phyloP scores from a whole-genome alignment of 2,888 invertebrate species.

The Hemistola chrysoprasaria region DNA sequence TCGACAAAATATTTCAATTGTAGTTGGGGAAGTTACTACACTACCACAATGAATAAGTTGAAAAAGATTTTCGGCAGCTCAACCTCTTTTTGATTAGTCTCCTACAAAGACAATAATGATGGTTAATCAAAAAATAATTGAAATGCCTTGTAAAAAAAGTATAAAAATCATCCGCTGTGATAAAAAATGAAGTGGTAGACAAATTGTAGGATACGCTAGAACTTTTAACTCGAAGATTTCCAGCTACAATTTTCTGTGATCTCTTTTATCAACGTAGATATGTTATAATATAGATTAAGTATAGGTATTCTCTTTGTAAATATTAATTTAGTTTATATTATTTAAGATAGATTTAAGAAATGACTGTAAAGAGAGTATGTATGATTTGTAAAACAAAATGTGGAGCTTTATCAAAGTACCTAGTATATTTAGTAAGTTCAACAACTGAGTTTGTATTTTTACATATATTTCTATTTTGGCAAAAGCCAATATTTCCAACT shows the following conservation, averaged over 20 bases:
- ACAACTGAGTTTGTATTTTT: constrained; percentile 79
- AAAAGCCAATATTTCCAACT: constrained; percentile 64
- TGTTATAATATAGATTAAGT: constrained; percentile 65
- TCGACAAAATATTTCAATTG: constrained; percentile 72
- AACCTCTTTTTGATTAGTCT: constrained; percentile 24
- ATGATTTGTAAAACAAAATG: constrained; percentile 81
- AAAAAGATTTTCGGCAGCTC: constrained; percentile 39
- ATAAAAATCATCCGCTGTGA: constrained; percentile 72
- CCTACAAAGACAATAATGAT: constrained; percentile 62
- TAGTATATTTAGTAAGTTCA: constrained; percentile 72
- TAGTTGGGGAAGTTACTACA: constrained; percentile 60
- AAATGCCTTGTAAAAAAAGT: constrained; percentile 68
- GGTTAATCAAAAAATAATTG: constrained; percentile 47
- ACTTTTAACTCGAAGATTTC: constrained; percentile 78
- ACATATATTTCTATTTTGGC: constrained; percentile 74
- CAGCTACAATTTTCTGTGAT: constrained; percentile 84
- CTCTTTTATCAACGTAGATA: constrained; percentile 80
- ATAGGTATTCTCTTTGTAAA: constrained; percentile 62
- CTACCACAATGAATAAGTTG: constrained; percentile 52
- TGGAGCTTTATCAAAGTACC: constrained; percentile 81
- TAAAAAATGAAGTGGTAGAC: constrained; percentile 77
- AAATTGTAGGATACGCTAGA: constrained; percentile 66
- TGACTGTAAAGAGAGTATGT: constrained; percentile 79
- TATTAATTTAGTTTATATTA: constrained; percentile 54
- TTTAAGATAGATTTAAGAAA: constrained; percentile 57